Base-by-base conservation (phyloP, 2,888 invertebrate genomes). In the Stratiomys singularior region DNA sequence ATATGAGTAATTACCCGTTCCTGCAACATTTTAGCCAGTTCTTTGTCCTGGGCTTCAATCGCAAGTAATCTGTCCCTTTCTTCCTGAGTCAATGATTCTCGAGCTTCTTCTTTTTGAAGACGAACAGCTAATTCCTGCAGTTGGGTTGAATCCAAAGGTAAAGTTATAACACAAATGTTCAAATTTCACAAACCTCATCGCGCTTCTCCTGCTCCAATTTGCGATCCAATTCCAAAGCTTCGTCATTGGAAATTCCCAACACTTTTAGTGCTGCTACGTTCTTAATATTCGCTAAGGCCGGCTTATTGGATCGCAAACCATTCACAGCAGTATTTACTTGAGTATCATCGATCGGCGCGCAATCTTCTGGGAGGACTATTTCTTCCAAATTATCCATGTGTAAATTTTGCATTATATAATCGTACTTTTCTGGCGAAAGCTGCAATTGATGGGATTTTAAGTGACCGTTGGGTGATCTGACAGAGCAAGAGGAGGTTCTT, bases 21-120 rank as follows among this genome's bases (percentile, higher is more conserved):
- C 84, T 94, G 94, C 64, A 94, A 85, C 88, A 94, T 90, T 84
- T 91, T 91, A 1, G 94, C 94, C 71, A 94, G 85, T 85, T 94
- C 94, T 79, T 93, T 91, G 83, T 94, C 94, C 85, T 94, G 94
- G 0, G 93, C 93, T 86, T 94, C 94, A 82, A 94, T 93, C 1
- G 94, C 94, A 80, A 93, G 84, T 82, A 92, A 88, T 80, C 92
- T 89, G 86, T 93, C 93, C 28, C 87, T 84, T 83, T 90, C 89
- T 78, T 90, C 86, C 80, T 89, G 86, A 18, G 90, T 88, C 77
- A 90, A 88, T 71, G 89, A 89, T 44, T 88, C 86, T 83, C 90
- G 90, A 80, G 91, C 89, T 85, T 94, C 94, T 85, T 94, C 92
- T 82, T 93, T 92, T 87, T 95, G 95, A 37, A 95, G 86, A 79